Evolutionary conservation across 2,888 invertebrate species (phyloP).

Genomic region (Crematogaster levior): DNA sequence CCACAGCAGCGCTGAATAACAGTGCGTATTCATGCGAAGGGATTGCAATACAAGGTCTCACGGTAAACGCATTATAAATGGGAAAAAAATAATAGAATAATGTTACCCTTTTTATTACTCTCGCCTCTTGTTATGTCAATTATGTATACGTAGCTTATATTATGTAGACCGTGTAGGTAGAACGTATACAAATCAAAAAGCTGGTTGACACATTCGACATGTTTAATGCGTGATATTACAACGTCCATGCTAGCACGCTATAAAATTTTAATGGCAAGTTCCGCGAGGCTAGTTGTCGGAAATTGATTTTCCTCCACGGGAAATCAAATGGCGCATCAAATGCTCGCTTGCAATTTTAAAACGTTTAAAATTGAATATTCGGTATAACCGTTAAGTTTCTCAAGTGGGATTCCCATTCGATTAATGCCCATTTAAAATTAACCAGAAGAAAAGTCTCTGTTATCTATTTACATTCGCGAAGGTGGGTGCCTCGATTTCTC

Average conservation of each 20-base stretch:
- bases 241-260: not conserved
- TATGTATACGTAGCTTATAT: not conserved
- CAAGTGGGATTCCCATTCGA: not conserved
- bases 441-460: not conserved
- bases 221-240: slow-evolving; percentile 38
- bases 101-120: slow-evolving; percentile 21
- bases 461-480: slow-evolving; percentile 8
- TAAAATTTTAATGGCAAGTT: slow-evolving; percentile 32
- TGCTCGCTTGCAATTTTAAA: not conserved
- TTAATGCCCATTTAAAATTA: not conserved
- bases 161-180: not conserved
- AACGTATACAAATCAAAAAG: slow-evolving; percentile 17
- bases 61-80: not conserved
- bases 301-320: slow-evolving; percentile 25
- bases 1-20: slow-evolving; percentile 7
- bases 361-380: not conserved
- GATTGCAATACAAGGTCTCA: slow-evolving; percentile 9
- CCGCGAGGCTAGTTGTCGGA: slow-evolving; percentile 1
- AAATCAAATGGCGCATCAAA: not conserved
- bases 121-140: not conserved
- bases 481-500: not conserved
- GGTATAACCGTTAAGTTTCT: too few relatives aligned
- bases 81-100: not conserved
- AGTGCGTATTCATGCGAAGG: not conserved
- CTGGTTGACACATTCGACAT: slow-evolving; percentile 18